phyloP scores from a whole-genome alignment of 2,113 vertebrate species.

The Mus spicilegus region DNA sequence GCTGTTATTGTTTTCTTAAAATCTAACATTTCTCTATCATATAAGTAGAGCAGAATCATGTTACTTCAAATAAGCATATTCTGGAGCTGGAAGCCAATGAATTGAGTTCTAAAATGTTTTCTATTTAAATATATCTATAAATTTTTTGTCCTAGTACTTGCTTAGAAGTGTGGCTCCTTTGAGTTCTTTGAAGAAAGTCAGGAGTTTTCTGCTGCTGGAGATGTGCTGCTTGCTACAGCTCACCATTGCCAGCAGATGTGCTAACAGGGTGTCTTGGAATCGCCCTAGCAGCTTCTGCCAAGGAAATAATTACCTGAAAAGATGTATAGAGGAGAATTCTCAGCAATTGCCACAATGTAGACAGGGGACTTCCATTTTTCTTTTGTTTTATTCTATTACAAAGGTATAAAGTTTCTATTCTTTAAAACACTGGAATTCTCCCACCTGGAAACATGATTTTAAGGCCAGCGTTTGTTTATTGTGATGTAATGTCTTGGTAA shows the following conservation, averaged over 20 bases:
- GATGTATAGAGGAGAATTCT: neutral
- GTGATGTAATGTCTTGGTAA: neutral
- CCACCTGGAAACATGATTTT: neutral
- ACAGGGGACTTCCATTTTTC: neutral
- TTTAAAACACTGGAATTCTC: slow-evolving; percentile 1
- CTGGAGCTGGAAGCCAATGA: neutral
- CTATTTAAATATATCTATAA: slow-evolving; percentile 29
- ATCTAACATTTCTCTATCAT: neutral
- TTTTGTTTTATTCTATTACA: slow-evolving; percentile 36
- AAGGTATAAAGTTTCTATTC: neutral
- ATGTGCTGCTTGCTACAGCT: neutral
- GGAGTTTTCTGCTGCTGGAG: neutral
- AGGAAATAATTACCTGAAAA: slow-evolving; percentile 4
- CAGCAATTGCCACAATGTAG: neutral
- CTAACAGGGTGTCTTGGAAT: neutral
- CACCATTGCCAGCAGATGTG: neutral
- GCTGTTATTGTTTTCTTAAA: slow-evolving; percentile 18
- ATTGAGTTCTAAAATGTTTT: slow-evolving; percentile 44
- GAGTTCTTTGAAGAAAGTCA: neutral
- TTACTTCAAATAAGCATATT: neutral
- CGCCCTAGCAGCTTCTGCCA: neutral
- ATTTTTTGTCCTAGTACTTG: neutral
- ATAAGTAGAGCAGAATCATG: neutral
- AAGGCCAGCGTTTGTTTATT: neutral
- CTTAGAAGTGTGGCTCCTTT: neutral